Base-by-base conservation (phyloP, 2,797 vertebrate genomes). In the Pitangus sulphuratus region DNA sequence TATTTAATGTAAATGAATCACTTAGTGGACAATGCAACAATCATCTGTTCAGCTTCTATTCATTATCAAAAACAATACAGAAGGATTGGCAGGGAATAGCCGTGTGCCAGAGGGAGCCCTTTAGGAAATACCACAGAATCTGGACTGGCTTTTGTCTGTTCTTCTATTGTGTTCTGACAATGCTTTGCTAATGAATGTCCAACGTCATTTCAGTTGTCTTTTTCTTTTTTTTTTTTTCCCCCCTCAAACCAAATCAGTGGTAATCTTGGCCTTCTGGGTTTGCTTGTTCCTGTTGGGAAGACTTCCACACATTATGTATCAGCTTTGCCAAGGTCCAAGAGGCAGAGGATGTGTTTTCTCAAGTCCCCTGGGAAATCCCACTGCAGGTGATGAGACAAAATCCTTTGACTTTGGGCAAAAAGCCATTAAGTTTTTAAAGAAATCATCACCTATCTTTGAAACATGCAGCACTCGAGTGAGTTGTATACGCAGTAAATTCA, bases 1-100 rank as follows among this genome's bases (percentile, higher is more conserved):
- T 95, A 69, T 95, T 96, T 97, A 95, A 96, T 84, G 90, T 96
- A 97, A 97, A 97, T 95, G 84, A 95, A 97, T 92, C 95, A 95
- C 95, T 96, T 97, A 87, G 82, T 91, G 90, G 94, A 97, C 95
- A 97, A 97, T 96, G 61, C 91, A 93, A 92, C 93, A 95, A 95
- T 96, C 95, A 96, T 92, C 96, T 93, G 90, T 96, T 97, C 95
- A 91, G 95, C 93, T 94, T 95, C 93, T 96, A 87, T 86, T 97
- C 85, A 97, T 97, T 95, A 96, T 92, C 88, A 97, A 80, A 94
- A 93, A 97, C 95, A 97, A 97, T 96, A 87, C 93, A 62, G 80
- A 72, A 92, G 91, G 86, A 91, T 93, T 90, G 93, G 93, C 95
- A 94, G 90, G 88, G 94, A 92, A 87, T 6, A 95, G 84, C 61